phyloP scores from a whole-genome alignment of 1,140 invertebrate species.

The Onthophagus taurus region DNA sequence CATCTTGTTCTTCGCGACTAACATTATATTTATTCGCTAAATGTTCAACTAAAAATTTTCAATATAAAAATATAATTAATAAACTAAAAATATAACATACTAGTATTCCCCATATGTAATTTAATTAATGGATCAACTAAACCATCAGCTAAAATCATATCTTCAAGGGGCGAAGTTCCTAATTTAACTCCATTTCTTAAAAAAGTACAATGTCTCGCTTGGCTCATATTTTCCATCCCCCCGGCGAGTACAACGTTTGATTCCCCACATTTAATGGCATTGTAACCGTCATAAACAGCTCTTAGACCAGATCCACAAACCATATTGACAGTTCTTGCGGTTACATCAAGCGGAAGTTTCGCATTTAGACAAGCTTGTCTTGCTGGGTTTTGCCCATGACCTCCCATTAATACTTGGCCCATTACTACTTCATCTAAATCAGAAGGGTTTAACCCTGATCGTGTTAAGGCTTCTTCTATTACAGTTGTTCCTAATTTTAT shows the following conservation, averaged over 20 bases:
- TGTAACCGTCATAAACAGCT: conserved; percentile 57
- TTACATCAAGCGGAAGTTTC: conserved; percentile 62
- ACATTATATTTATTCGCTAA: conserved; percentile 61
- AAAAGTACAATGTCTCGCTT: conserved; percentile 60
- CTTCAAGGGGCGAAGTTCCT: conserved; percentile 54
- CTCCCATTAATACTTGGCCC: conserved; percentile 64
- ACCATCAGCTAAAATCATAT: conserved; percentile 69
- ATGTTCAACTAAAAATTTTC: conserved; percentile 58
- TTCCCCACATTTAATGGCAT: conserved; percentile 63
- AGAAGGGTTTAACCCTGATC: conserved; percentile 49
- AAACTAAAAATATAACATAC: conserved; percentile 36
- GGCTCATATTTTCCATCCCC: conserved; percentile 81
- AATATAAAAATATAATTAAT: conserved; percentile 7
- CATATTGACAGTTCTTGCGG: conserved; percentile 73
- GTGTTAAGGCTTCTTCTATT: conserved; percentile 60
- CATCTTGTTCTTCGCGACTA: conserved; percentile 65
- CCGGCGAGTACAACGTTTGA: conserved; percentile 65
- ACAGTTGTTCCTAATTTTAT: conserved; percentile 66
- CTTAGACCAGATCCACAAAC: conserved; percentile 80
- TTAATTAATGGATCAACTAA: conserved; percentile 70
- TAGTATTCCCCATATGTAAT: conserved; percentile 80
- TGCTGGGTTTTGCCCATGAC: conserved; percentile 79
- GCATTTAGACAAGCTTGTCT: conserved; percentile 70
- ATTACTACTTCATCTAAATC: conserved; percentile 79
- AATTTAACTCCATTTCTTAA: conserved; percentile 61